Base-by-base conservation (phyloP, 1,140 invertebrate genomes). In the Apis laboriosa region DNA sequence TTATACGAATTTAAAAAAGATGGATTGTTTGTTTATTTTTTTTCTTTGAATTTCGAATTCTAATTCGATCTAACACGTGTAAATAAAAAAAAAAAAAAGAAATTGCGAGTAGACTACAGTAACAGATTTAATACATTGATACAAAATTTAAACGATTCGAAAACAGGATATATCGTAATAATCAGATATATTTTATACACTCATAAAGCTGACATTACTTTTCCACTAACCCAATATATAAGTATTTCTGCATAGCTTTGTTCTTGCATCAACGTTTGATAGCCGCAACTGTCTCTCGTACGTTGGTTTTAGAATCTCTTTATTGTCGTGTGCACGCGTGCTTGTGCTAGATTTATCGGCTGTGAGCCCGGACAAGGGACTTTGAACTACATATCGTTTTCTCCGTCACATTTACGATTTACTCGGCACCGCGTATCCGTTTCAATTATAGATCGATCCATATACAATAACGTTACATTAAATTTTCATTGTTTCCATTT, bases 361-460 rank as follows among this genome's bases (percentile, higher is more conserved):
- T 0, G 0, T 17, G 13, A 49, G 13, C 43, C 4, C 51, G 43
- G 21, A 64, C 58, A 72, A 56, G 28, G 70, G 51, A 74, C 70
- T 56, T 43, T 56, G 51, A 74, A 43, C 71, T 55, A 24, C 34
- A 7, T 74, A 80, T 74, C 71, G 51, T 80, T 75, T 15, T n/a
- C 15, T 63, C 7, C 24, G 8, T 21, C 53, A 74, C 71, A 24
- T 24, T 74, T 55, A 80, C 70, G 21, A 24, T 49, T 74, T 55
- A 74, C 70, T 19, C 9, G 49, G 70, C 28, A 17, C n/a, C 2
- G 28, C 34, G 5, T 55, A 64, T 64, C 70, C 51, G 60, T 12
- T 24, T 66, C 78, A 17, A 53, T 49, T 13, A 9, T 21, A 24
- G 2, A 24, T n/a, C 24, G 60, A 9, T 11, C 15, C 24, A 34